Evolutionary conservation across 2,888 invertebrate genomes (phyloP).

Genomic region (Nipponacmea schrenckii): DNA sequence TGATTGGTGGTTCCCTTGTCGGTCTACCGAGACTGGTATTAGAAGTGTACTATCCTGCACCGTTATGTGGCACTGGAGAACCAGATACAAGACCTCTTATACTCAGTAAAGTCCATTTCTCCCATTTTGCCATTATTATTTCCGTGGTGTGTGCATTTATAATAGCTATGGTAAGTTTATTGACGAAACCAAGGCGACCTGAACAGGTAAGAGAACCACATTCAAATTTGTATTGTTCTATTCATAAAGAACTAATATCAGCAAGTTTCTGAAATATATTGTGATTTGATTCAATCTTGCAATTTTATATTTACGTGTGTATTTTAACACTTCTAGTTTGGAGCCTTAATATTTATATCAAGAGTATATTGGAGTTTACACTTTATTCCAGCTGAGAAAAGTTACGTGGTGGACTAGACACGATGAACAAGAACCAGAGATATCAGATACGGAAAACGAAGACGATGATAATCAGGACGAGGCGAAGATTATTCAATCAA

Average conservation of each 20-base stretch:
- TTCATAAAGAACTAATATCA: no score
- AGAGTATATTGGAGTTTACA: no score
- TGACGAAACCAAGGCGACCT: constrained; percentile 16
- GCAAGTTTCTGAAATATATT: neutral
- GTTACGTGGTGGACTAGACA: constrained; percentile 44
- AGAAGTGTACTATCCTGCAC: constrained; percentile 36
- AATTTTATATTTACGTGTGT: neutral
- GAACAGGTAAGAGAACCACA: constrained; percentile 32
- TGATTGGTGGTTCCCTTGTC: neutral
- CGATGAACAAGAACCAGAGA: constrained; percentile 34
- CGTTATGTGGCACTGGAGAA: constrained; percentile 66
- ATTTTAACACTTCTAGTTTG: no score
- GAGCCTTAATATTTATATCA: no score
- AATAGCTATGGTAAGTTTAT: constrained; percentile 27
- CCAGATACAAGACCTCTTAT: constrained; percentile 41
- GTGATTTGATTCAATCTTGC: neutral
- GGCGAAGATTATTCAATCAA: neutral
- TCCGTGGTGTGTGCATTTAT: constrained; percentile 39
- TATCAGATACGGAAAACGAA: neutral
- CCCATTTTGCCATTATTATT: constrained; percentile 56
- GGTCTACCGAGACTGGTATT: neutral
- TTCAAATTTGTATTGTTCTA: neutral
- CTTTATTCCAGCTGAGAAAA: constrained; percentile 29
- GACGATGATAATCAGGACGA: neutral
- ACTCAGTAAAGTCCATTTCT: constrained; percentile 51